phyloP scores from a whole-genome alignment of 92 coral and sea anemone species.

The Montipora capitata region DNA sequence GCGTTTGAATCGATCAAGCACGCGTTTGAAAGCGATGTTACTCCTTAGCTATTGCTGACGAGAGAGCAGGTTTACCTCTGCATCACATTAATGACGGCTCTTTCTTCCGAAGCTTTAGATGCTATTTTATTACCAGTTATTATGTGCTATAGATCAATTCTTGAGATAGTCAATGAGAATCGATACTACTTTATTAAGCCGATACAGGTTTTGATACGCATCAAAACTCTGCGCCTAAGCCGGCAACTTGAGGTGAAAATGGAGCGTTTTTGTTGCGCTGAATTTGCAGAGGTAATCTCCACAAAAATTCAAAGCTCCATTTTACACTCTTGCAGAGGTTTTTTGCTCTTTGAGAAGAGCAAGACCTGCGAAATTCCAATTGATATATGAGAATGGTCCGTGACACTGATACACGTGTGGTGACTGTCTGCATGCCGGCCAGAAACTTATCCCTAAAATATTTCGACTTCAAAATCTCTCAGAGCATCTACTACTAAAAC shows the following conservation, averaged over 20 bases:
- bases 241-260: neutral
- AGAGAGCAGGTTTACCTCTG: neutral
- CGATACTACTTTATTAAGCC: neutral
- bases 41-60: neutral
- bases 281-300: neutral
- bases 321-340: neutral
- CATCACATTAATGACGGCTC: slow-evolving; percentile 7
- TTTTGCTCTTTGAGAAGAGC: neutral
- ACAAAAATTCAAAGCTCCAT: neutral
- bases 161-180: slow-evolving; percentile 1
- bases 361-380: slow-evolving; percentile 7
- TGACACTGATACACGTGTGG: slow-evolving; percentile 21
- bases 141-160: slow-evolving; percentile 32
- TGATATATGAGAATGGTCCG: slow-evolving; percentile 28
- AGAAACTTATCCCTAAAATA: slow-evolving; percentile 37
- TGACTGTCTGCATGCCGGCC: slow-evolving; percentile 28
- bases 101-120: neutral
- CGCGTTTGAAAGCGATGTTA: neutral
- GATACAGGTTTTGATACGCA: neutral
- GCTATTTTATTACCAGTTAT: slow-evolving; percentile 37
- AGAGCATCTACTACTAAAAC: slow-evolving; percentile 36
- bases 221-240: neutral
- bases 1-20: neutral
- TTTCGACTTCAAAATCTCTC: slow-evolving; percentile 33
- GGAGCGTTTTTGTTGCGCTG: neutral